Evolutionary conservation across 2,797 vertebrate genomes (phyloP), one percentile per base, ranked within the genome.

Genomic region (Phalanger gymnotis): DNA sequence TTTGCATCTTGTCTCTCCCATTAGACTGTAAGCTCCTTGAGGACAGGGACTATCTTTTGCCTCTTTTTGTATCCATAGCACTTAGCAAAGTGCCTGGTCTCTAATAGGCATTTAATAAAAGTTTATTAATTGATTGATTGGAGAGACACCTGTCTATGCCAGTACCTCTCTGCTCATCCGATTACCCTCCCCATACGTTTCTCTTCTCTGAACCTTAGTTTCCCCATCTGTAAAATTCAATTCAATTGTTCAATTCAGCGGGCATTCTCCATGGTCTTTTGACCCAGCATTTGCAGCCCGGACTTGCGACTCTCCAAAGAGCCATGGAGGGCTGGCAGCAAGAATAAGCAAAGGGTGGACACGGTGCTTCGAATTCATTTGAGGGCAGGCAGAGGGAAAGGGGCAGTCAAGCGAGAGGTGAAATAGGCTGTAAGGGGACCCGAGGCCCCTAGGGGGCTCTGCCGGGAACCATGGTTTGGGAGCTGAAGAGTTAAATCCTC

Each of bases 401-500:
- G 28, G 58, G 13, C 5, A 40, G 13, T 5, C 34, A n/a, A n/a
- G 6, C n/a, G 2, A 9, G 66, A 0, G n/a, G 2, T 2, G 31
- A 3, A 40, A 47, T 0, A 47, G 19, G n/a, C 6, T 47, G 16
- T 7, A 22, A 40, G 66, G n/a, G 0, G n/a, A 22, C n/a, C 66
- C 61, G 2, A 1, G 61, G 34, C 16, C 66, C 19, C 66, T 47
- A 81, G 16, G 6, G n/a, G 66, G 34, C n/a, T 73, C 66, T 25
- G 66, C 19, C 66, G 0, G 40, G 73, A 2, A 1, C 40, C 0
- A 11, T 4, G 40, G 22, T 10, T 27, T 47, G 73, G 73, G 40
- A 47, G 73, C 22, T 10, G 9, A 87, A 87, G 73, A 51, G 73
- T 87, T 87, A 87, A 87, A 47, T 1, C 2, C 22, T 47, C 22